Conservation (phyloP, 2,113 vertebrate genomes). For the Lanius collurio region DNA sequence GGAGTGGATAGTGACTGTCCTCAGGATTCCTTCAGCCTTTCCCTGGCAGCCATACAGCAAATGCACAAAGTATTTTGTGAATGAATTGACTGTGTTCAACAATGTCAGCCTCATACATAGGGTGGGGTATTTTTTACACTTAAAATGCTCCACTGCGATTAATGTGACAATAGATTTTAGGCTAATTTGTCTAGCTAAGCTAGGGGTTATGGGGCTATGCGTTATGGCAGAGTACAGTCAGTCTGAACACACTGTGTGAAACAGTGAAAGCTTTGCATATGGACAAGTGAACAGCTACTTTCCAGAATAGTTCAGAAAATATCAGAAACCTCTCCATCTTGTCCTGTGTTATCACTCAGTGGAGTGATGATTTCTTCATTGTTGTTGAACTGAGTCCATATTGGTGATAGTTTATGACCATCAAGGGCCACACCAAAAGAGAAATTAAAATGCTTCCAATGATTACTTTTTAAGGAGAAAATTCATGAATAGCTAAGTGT, state of each 20-base stretch:
- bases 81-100: neutral
- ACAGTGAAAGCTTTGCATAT: neutral
- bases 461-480: neutral
- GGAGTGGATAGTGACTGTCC: neutral
- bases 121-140: neutral
- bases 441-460: neutral
- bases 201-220: neutral
- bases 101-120: neutral
- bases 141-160: neutral
- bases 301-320: neutral
- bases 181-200: neutral
- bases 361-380: neutral
- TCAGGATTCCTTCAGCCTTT: neutral
- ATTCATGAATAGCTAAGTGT: neutral
- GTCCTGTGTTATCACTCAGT: neutral
- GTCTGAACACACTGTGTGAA: neutral
- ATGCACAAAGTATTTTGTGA: slow-evolving; percentile 1
- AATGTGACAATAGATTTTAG: neutral
- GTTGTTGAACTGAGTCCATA: neutral
- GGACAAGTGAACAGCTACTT: neutral
- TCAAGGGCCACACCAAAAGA: neutral
- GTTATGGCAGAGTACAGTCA: neutral
- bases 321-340: neutral
- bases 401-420: neutral
- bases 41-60: neutral